Evolutionary conservation across 2,888 invertebrate species (phyloP).

Genomic region (Cheilosia soror): DNA sequence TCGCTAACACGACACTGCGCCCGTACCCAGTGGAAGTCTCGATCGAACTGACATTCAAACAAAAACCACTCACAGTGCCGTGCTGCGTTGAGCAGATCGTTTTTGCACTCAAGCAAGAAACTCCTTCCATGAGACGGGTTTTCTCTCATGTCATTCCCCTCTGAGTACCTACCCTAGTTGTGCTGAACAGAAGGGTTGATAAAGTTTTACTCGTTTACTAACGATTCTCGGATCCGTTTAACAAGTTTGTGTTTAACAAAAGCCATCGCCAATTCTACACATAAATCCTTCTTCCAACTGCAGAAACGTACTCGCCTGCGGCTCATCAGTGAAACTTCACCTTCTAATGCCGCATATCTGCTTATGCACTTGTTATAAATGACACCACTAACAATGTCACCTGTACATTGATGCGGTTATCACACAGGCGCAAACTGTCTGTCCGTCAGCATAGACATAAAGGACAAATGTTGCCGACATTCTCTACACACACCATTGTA

Average conservation of each 20-base stretch:
- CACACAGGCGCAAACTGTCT: conserved; percentile 19
- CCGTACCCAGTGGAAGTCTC: no score
- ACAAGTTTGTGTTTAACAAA: neutral
- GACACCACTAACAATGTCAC: conserved; percentile 60
- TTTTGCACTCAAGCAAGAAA: no score
- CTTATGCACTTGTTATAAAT: conserved; percentile 30
- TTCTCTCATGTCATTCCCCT: no score
- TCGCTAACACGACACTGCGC: no score
- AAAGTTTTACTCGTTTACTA: no score
- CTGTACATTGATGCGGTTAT: conserved; percentile 51
- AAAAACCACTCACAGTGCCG: no score
- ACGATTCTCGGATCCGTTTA: no score
- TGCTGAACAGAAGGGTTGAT: no score
- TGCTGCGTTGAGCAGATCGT: no score
- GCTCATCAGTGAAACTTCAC: conserved; percentile 9
- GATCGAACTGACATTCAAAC: no score
- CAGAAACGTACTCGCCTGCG: neutral
- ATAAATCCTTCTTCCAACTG: neutral
- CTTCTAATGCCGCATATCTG: conserved; percentile 24
- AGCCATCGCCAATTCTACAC: neutral
- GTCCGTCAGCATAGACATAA: conserved; percentile 31
- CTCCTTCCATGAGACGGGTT: no score
- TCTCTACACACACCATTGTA: conserved; percentile 11
- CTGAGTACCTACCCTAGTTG: no score
- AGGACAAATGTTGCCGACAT: conserved; percentile 58